Base-by-base conservation (phyloP, 2,113 vertebrate species). In the Phalacrocorax pelagicus region DNA sequence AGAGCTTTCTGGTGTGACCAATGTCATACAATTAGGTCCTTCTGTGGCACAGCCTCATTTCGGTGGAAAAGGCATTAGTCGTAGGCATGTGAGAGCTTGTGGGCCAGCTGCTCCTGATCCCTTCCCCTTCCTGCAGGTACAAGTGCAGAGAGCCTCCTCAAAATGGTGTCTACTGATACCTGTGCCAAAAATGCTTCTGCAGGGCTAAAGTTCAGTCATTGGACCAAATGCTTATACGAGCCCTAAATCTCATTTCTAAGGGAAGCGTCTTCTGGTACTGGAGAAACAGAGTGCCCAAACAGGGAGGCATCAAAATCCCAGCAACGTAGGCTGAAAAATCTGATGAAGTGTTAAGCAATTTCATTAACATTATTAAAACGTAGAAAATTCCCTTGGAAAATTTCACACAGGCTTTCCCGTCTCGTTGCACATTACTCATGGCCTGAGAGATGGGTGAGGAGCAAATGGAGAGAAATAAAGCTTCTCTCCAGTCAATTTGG, bases 321-420 rank as follows among this genome's bases (percentile, higher is more conserved):
- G 58, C 57, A 92, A 92, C 11, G 10, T 10, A 54, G 0, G 0
- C 78, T 78, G 78, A 77, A 92, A 92, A 86, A 78, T 59, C 32
- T 71, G 81, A 90, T 57, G 19, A 93, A 93, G 67, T 63, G 81
- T 83, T 91, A 77, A 92, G 78, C 40, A 80, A 83, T 71, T 83
- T 67, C 87, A 96, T 96, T 78, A 96, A 88, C 0, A 0, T 94
- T 90, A 94, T 91, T 94, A 88, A 96, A 96, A 90, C 6, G 13
- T 3, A 94, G 63, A 96, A 92, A 96, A 93, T 73, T 95, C 87
- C 78, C 94, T 86, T 88, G 89, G 94, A 97, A 97, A 92, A 96
- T 71, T 93, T 96, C 89, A 77, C 90, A 91, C 54, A 88, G 74
- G 67, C 61, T 95, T 90, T 95, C 78, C 55, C 0, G 0, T 78